Base-by-base conservation (phyloP, 1,140 invertebrate genomes). In the Semibalanus balanoides region DNA sequence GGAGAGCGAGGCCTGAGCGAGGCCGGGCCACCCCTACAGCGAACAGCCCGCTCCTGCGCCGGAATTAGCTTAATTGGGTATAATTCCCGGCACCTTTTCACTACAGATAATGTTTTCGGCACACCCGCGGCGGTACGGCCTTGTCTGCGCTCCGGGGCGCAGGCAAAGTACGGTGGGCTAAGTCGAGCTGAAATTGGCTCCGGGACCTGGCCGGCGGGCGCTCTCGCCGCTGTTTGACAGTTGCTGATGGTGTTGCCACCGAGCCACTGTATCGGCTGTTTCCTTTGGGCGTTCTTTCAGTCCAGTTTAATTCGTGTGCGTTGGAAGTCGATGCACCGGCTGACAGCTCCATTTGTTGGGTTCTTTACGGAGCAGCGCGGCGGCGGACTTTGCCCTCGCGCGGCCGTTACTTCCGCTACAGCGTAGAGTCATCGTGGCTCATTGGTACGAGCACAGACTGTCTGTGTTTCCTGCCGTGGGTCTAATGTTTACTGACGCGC, bases 321-420 rank as follows among this genome's bases (percentile, higher is more conserved):
- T 25, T 14, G 22, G 22, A 25, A 64, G 22, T 19, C 14, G 22
- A 64, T 14, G 51, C 51, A 25, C 1, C 22, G 22, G 22, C 51
- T 64, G 51, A 64, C 51, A 64, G 51, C 51, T 64, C 51, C 51
- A 64, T 64, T 64, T 64, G 51, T 64, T 64, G 51, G 51, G 51
- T 14, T 11, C 51, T 64, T 64, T 64, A 64, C 22, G 11, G 11
- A 25, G 51, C 51, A 1, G 22, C 9, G 51, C 51, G 3, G 7
- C 51, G 51, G 1, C 22, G 51, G 51, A 14, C 51, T 5, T 40
- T 5, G 35, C 35, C 35, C 35, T 17, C 17, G 5, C 51, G 14
- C 9, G 51, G 14, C 51, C 51, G 22, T 64, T 64, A 64, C 51
- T 25, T 25, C 11, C 22, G 51, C 3, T 64, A 19, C 51, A 64